Evolutionary conservation across 1,140 invertebrate species (phyloP), one percentile per base, ranked within the genome.

Genomic region (Drosophila ohnishii): DNA sequence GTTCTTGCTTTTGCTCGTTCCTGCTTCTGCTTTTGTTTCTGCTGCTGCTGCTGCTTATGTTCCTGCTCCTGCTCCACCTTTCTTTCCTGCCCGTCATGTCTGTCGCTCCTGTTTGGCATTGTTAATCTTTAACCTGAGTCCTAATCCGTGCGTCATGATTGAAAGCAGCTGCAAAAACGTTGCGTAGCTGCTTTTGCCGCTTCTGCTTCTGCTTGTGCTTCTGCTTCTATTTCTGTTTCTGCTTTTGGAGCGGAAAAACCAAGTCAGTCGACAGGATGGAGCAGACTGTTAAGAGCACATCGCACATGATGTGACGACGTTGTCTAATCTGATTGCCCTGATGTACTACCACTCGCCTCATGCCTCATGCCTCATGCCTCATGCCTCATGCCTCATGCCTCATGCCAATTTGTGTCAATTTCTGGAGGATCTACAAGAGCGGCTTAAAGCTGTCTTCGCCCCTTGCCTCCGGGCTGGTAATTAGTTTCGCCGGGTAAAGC

Each of bases 111-210:
- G 56, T 35, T 28, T 76, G 76, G 34, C 59, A 59, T 87, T 82
- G 75, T 75, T 87, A 86, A 81, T 86, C 82, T 87, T 86, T 81
- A 87, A 82, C 82, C 78, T 75, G 78, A 69, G 78, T 82, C 63
- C 82, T 86, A 86, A 87, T 86, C 82, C 82, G 82, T 87, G 82
- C 82, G 82, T 86, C 82, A 86, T 86, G 83, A 86, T 86, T 86
- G 78, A 86, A 86, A 67, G 80, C 80, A 84, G 80, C 80, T 79
- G 75, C 80, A 84, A 61, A 62, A 80, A 57, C 73, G 60, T 64
- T 80, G 82, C 65, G 69, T 78, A 60, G 42, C 63, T 48, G 51
- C 34, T 39, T 30, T 16, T 44, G n/a, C 42, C 14, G 22, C 5
- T 40, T 10, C 16, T 22, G 3, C 2, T 13, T 11, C 47, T 48